Evolutionary conservation across 2,888 invertebrate genomes (phyloP).

Genomic region (Anthoptus insignis): DNA sequence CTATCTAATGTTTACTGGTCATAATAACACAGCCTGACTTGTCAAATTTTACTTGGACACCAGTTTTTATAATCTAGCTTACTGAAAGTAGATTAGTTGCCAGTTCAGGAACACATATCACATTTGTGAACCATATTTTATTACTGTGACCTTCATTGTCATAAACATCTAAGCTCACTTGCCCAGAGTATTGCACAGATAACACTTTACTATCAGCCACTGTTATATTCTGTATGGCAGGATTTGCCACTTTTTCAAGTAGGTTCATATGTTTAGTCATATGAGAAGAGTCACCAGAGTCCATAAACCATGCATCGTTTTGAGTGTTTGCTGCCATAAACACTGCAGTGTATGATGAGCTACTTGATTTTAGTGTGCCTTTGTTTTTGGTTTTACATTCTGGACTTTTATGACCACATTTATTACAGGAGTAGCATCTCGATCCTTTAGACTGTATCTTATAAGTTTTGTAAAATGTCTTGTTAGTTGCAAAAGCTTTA

Average conservation of each 20-base stretch:
- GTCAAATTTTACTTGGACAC: slow-evolving; percentile 46
- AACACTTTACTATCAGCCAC: slow-evolving; percentile 43
- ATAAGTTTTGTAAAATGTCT: slow-evolving; percentile 6
- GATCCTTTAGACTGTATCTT: slow-evolving; percentile 14
- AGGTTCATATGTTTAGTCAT: slow-evolving; percentile 31
- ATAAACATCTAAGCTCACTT: slow-evolving; percentile 27
- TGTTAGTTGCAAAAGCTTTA: slow-evolving; percentile 6
- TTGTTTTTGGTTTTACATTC: slow-evolving; percentile 35
- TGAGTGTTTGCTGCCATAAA: slow-evolving; percentile 28
- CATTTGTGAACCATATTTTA: slow-evolving; percentile 40
- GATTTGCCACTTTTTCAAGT: slow-evolving; percentile 22
- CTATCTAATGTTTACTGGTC: too few species aligned
- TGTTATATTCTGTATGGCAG: slow-evolving; percentile 36
- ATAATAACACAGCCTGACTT: slow-evolving; percentile 38
- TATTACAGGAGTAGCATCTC: slow-evolving; percentile 18
- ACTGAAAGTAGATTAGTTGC: slow-evolving; percentile 44
- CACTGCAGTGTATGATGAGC: slow-evolving; percentile 37
- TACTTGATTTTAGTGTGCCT: slow-evolving; percentile 15
- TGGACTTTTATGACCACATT: slow-evolving; percentile 31
- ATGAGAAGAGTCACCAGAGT: slow-evolving; percentile 38
- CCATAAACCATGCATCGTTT: slow-evolving; percentile 41
- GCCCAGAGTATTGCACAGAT: slow-evolving; percentile 35
- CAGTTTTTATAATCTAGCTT: slow-evolving; percentile 41
- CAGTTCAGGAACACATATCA: slow-evolving; percentile 39
- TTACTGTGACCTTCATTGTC: slow-evolving; percentile 30